Evolutionary conservation across 2,797 vertebrate genomes (phyloP).

Genomic region (Huso huso): DNA sequence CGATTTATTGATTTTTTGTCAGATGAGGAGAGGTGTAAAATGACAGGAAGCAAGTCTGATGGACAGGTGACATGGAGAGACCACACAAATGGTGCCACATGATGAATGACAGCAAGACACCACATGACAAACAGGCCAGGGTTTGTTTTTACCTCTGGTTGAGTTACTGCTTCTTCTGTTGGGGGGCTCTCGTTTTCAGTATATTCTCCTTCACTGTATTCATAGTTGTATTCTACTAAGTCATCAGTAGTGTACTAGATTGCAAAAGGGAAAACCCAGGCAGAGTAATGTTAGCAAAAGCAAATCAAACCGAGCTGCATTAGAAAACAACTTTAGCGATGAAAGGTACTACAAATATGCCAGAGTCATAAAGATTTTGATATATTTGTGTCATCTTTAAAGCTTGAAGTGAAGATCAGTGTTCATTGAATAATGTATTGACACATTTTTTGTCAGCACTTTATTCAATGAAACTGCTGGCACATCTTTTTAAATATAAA

Average conservation of each 20-base stretch:
- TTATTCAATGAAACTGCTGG: no score
- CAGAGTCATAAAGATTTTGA: neutral
- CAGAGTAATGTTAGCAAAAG: slow-evolving; percentile 51
- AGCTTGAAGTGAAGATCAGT: no score
- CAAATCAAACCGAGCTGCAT: slow-evolving; percentile 15
- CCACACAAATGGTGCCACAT: slow-evolving; percentile 23
- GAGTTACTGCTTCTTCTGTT: slow-evolving; percentile 71
- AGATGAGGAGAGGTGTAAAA: slow-evolving; percentile 26
- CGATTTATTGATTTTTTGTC: slow-evolving; percentile 26
- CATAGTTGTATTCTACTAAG: slow-evolving; percentile 86
- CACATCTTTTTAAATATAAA: no score
- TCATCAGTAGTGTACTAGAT: slow-evolving; percentile 85
- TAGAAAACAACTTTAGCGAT: neutral
- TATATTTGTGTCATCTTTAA: neutral
- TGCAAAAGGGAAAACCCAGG: slow-evolving; percentile 56
- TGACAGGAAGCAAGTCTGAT: slow-evolving; percentile 21
- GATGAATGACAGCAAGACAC: slow-evolving; percentile 40
- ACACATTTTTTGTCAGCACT: no score
- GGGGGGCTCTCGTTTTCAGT: slow-evolving; percentile 69
- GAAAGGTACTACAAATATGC: neutral
- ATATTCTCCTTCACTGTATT: slow-evolving; percentile 82
- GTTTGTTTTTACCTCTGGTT: slow-evolving; percentile 81
- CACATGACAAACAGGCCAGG: slow-evolving; percentile 43
- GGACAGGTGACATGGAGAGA: slow-evolving; percentile 32
- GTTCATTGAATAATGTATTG: no score